Evolutionary conservation across 2,888 invertebrate species (phyloP), one percentile per base, ranked within the genome.

Genomic region (Ctena decussata): DNA sequence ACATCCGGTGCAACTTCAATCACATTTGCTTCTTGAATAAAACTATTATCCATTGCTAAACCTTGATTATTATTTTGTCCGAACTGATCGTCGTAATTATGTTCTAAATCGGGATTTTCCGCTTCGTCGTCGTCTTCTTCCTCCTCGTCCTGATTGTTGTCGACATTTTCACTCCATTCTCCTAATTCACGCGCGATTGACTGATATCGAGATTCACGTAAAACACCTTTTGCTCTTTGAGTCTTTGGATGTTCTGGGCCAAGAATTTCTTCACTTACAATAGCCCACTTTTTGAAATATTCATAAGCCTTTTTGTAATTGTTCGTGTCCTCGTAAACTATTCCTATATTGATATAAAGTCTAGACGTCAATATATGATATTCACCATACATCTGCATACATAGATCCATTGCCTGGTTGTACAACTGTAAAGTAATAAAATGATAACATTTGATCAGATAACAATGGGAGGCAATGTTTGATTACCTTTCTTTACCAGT

Each of bases 271-370:
- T 95, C 95, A 82, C 94, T 95, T 37, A 95, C 94, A 24, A 92
- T 82, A 0, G 94, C 95, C 95, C 95, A 95, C 76, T 94, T 94
- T 84, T 94, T 93, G 92, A 95, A 95, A 85, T 94, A 95, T 82
- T 94, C 93, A 80, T 94, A 95, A 15, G 95, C 95, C 77, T 94
- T 95, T 81, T 93, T 94, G 85, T 93, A 95, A 91, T 95, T 93
- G 80, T 92, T 94, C 81, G 94, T 95, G 88, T 95, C 95, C 79
- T 95, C 95, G 70, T 94, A 94, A 15, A 95, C 94, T 49, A 95
- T 95, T 57, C 95, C 95, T 70, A 95, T 95, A 87, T 95, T 95
- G 86, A 95, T 95, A 90, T 95, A 95, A 39, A 95, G 93, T 75
- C 95, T 90, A 24, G 94, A 94, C 37, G 94, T 95, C 35, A 95